Evolutionary conservation across 37 sponge, comb jelly and placozoan genomes (phyloP).

Genomic region (Mnemiopsis leidyi): DNA sequence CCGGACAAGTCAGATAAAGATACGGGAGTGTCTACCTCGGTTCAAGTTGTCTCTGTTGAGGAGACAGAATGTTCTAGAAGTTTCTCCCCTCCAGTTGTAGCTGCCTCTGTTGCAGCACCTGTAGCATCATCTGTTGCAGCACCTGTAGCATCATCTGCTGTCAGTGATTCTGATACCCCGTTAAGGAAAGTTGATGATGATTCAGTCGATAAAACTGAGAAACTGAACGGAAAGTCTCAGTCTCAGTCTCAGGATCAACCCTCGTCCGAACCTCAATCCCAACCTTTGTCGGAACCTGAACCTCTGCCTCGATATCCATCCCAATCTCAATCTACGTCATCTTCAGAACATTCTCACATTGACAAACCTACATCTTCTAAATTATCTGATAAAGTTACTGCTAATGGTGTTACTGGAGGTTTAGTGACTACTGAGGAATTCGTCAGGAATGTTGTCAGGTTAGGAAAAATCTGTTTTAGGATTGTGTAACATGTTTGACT

Average conservation of each 20-base stretch:
- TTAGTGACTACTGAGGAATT: constrained; percentile 7
- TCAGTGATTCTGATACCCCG: background rate
- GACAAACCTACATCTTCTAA: background rate
- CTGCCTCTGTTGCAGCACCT: background rate
- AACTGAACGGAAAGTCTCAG: background rate
- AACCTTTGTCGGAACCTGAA: background rate
- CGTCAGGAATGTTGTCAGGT: constrained; percentile 35
- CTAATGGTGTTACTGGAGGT: background rate
- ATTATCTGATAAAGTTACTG: background rate
- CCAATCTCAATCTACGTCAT: background rate
- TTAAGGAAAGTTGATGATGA: too few species aligned
- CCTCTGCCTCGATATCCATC: background rate
- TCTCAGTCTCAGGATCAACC: background rate
- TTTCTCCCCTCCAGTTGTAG: background rate
- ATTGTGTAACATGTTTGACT: too few species aligned
- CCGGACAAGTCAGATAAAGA: background rate
- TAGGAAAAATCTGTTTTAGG: too few species aligned
- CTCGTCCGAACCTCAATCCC: background rate
- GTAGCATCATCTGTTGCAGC: background rate
- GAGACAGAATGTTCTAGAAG: background rate
- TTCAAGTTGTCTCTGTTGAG: background rate
- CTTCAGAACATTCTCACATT: too few species aligned
- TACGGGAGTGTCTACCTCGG: background rate
- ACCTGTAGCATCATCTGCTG: background rate
- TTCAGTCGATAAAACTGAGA: background rate